phyloP scores from a whole-genome alignment of 2,113 vertebrate species.

The Columba livia region DNA sequence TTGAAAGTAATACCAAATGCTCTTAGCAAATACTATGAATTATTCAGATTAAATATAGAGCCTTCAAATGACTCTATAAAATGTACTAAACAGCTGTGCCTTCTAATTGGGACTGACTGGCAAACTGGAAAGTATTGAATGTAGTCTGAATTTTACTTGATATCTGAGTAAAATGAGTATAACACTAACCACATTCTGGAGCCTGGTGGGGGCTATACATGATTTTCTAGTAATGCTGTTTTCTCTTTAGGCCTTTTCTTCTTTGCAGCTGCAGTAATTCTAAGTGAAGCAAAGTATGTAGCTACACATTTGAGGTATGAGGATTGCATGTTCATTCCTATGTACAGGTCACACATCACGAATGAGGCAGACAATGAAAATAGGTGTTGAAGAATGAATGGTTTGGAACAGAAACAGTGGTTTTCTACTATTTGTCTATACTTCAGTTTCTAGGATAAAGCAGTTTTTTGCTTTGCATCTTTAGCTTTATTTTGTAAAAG shows the following conservation, averaged over 20 bases:
- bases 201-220: background rate
- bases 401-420: background rate
- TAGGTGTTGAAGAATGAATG: background rate
- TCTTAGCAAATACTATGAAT: slow-evolving; percentile 50
- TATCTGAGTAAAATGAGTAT: slow-evolving; percentile 11
- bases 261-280: background rate
- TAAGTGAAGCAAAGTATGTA: background rate
- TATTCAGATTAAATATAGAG: slow-evolving; percentile 66
- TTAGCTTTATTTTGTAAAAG: background rate
- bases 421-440: background rate
- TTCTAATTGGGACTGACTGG: slow-evolving; percentile 63
- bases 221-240: background rate
- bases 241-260: background rate
- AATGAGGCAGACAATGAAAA: background rate
- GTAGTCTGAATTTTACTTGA: slow-evolving; percentile 25
- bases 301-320: background rate
- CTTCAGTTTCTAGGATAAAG: background rate
- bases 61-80: slow-evolving; percentile 55
- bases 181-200: background rate
- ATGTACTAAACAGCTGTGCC: slow-evolving; percentile 66
- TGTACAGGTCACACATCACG: background rate
- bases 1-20: slow-evolving; percentile 67
- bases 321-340: background rate
- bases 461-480: background rate
- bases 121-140: slow-evolving; percentile 48